Evolutionary conservation across 2,113 vertebrate species (phyloP).

Genomic region (Neolamprologus tretocephalus): DNA sequence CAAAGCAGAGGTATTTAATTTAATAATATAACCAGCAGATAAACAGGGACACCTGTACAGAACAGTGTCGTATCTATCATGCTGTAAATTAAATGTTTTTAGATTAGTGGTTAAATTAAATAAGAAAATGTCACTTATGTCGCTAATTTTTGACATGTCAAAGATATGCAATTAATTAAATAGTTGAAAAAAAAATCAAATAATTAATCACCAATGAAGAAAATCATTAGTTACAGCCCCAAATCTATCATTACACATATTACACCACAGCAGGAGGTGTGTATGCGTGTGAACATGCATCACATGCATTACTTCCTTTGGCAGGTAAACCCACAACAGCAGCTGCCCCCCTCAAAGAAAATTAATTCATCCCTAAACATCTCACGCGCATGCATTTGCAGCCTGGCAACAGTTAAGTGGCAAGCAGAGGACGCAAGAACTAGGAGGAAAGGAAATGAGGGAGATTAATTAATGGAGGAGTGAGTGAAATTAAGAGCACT

Average conservation of each 20-base stretch:
- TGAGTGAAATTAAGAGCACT: conserved; percentile 45
- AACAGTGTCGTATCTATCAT: neutral
- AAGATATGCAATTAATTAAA: neutral
- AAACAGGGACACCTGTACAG: neutral
- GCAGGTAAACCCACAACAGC: conserved; percentile 32
- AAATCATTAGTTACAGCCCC: neutral
- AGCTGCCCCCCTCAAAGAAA: conserved; percentile 33
- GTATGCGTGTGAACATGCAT: neutral
- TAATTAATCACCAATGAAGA: neutral
- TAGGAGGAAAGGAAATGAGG: conserved; percentile 41
- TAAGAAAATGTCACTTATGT: neutral
- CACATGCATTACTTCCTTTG: conserved; percentile 23
- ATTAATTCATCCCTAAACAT: conserved; percentile 9
- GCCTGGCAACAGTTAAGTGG: conserved; percentile 47
- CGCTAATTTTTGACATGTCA: neutral
- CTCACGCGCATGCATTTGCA: neutral
- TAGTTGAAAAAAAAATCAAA: neutral
- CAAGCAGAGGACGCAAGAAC: conserved; percentile 32
- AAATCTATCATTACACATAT: conserved; percentile 1
- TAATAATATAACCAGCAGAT: neutral
- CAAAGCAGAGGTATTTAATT: neutral
- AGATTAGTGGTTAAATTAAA: neutral
- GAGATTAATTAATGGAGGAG: conserved; percentile 42
- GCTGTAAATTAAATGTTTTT: neutral
- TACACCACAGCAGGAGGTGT: neutral